These are phyloP conservation scores for Fistularia tabacaria DNA, from an alignment of 2,797 vertebrate genomes.

Conservation along the genomic window DNA sequence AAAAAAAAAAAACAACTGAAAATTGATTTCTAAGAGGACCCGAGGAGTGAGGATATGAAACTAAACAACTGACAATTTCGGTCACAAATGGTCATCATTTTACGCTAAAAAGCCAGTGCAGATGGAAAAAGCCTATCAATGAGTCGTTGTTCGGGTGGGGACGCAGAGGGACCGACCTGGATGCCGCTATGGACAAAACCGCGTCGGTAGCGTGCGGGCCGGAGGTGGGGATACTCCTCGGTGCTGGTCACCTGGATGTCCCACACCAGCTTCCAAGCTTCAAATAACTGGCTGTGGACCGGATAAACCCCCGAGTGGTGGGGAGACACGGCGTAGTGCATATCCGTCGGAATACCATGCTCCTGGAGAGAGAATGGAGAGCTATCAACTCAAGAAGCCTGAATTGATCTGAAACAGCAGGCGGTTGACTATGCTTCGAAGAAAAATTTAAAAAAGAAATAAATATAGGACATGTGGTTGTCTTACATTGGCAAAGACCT, in stretches of 20 bases:
- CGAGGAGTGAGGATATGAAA: too few relatives aligned
- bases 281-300: conserved; percentile 92
- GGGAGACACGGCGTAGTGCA: conserved; percentile 96
- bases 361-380: conserved; percentile 71
- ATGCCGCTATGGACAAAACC: conserved; percentile 95
- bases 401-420: too few relatives aligned
- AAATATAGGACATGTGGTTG: neutral
- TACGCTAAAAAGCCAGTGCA: conserved; percentile 31
- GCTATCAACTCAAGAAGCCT: too few relatives aligned
- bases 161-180: conserved; percentile 71
- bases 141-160: conserved; percentile 39
- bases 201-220: conserved; percentile 93
- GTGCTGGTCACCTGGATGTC: conserved; percentile 96
- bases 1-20: too few relatives aligned
- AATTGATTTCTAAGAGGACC: too few relatives aligned
- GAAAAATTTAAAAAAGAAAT: too few relatives aligned
- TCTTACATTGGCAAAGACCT: conserved; percentile 96
- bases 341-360: conserved; percentile 95
- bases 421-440: too few relatives aligned
- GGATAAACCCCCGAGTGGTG: conserved; percentile 98
- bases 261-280: conserved; percentile 99
- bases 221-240: conserved; percentile 96
- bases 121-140: neutral
- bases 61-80: too few relatives aligned
- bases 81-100: too few relatives aligned